Evolutionary conservation across 2,888 invertebrate genomes (phyloP).

Genomic region (Apamea sordens): DNA sequence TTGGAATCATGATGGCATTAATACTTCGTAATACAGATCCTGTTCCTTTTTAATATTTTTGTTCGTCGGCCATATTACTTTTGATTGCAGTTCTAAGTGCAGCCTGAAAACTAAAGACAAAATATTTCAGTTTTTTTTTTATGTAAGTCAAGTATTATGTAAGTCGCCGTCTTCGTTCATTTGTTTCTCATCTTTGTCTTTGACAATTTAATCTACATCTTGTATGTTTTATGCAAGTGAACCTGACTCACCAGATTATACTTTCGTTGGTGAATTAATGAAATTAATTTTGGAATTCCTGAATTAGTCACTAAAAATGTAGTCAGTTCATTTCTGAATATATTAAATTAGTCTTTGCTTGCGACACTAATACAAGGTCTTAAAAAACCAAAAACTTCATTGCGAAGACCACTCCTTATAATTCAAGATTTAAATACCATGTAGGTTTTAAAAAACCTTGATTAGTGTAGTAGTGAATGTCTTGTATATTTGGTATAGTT

Average conservation of each 20-base stretch:
- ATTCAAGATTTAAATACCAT: constrained; percentile 8
- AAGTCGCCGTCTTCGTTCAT: neutral
- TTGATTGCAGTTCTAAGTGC: neutral
- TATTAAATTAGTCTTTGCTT: constrained; percentile 23
- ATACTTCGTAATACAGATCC: neutral
- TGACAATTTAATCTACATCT: neutral
- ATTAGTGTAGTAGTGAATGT: constrained; percentile 13
- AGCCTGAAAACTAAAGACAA: neutral
- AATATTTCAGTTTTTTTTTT: neutral
- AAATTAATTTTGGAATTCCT: neutral
- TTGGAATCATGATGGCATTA: neutral
- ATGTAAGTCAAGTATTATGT: constrained; percentile 20
- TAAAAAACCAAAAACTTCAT: constrained; percentile 4
- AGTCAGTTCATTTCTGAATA: constrained; percentile 1
- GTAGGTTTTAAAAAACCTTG: constrained; percentile 33
- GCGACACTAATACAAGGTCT: constrained; percentile 16
- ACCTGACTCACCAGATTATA: constrained; percentile 15
- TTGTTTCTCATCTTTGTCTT: constrained; percentile 49
- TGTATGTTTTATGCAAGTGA: constrained; percentile 48
- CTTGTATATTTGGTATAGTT: neutral
- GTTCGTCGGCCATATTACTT: neutral
- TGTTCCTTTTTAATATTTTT: neutral
- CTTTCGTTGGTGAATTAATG: constrained; percentile 10
- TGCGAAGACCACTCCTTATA: constrained; percentile 1
- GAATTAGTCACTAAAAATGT: constrained; percentile 12